phyloP scores from a whole-genome alignment of 2,113 vertebrate species.

The Zosterops hypoxanthus region DNA sequence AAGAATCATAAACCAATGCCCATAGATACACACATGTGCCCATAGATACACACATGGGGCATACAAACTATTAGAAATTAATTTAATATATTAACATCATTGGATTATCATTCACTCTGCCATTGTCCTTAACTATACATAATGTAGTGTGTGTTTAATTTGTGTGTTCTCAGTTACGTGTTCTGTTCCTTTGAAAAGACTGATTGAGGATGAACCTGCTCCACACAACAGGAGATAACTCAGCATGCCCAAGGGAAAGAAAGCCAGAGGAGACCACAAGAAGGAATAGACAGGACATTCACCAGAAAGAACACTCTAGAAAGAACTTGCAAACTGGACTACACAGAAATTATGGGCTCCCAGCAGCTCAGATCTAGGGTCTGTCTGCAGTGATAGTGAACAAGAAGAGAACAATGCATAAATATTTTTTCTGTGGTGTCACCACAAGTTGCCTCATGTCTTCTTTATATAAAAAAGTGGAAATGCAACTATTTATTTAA shows the following conservation, averaged over 20 bases:
- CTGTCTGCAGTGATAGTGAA: not conserved
- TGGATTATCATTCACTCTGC: not conserved
- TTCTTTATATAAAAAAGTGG: not conserved
- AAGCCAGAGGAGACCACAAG: not conserved
- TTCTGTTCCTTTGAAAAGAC: not conserved
- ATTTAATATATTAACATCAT: not conserved
- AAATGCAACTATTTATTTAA: not conserved
- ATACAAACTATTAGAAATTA: not conserved
- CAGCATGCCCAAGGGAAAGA: not conserved
- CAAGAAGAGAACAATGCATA: not conserved
- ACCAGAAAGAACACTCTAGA: not conserved
- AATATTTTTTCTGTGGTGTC: not conserved
- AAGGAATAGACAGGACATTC: not conserved
- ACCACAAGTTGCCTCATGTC: not conserved
- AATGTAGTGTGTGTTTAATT: not conserved
- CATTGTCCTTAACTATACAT: not conserved
- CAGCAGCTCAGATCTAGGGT: not conserved
- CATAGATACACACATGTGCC: accelerated
- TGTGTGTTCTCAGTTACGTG: not conserved
- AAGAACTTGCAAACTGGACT: not conserved
- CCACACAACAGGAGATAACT: not conserved
- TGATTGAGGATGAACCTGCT: not conserved
- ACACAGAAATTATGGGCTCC: not conserved
- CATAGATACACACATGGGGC: accelerated
- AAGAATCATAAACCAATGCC: not conserved